phyloP scores from a whole-genome alignment of 2,113 vertebrate genomes.

The Butorides virescens region DNA sequence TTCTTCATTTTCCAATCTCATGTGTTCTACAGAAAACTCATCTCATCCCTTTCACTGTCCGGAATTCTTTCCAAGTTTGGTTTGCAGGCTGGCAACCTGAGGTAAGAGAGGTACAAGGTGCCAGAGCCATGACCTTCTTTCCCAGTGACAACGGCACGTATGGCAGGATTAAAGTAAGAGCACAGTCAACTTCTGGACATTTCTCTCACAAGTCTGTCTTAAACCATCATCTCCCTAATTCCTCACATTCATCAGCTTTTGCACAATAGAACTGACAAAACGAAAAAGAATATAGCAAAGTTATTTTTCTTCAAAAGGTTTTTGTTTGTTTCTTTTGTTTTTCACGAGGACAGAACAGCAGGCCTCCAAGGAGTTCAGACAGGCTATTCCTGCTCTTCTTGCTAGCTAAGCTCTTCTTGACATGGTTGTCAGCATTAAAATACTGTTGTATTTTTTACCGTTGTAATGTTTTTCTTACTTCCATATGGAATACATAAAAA shows the following conservation, averaged over 20 bases:
- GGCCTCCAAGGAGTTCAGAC: neutral
- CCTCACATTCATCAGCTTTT: neutral
- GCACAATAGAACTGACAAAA: neutral
- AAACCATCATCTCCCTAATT: neutral
- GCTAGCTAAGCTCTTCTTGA: neutral
- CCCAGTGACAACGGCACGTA: neutral
- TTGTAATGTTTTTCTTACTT: neutral
- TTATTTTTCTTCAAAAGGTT: neutral
- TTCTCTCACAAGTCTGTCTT: neutral
- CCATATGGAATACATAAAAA: neutral
- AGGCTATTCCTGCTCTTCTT: neutral
- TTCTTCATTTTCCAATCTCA: neutral
- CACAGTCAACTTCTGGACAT: neutral
- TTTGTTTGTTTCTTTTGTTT: neutral
- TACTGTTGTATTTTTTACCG: neutral
- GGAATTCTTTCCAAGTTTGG: neutral
- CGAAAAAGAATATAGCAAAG: neutral
- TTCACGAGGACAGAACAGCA: neutral
- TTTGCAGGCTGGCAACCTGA: neutral
- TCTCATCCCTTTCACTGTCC: neutral
- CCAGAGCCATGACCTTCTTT: neutral
- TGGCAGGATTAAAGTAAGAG: neutral
- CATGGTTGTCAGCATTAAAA: neutral
- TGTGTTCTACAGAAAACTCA: neutral
- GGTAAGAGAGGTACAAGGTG: neutral